phyloP scores from a whole-genome alignment of 2,888 invertebrate genomes.

The Hypomecis punctinalis region DNA sequence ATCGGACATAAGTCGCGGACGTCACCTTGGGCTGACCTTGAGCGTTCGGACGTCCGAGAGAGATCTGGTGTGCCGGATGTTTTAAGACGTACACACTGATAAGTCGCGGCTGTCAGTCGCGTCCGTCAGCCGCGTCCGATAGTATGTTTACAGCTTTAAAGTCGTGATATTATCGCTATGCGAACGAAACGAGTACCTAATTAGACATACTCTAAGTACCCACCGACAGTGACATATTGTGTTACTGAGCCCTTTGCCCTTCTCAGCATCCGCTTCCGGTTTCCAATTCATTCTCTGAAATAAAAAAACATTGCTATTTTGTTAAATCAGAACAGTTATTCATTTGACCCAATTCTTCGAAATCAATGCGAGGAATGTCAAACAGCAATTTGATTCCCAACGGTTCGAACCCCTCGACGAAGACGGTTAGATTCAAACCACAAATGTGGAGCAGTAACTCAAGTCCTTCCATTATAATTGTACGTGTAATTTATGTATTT shows the following conservation, averaged over 20 bases:
- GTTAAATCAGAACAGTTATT: constrained; percentile 15
- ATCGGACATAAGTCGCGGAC: too few species aligned
- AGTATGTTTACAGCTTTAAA: too few species aligned
- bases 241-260: constrained; percentile 19
- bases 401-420: constrained; percentile 40
- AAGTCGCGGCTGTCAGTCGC: too few species aligned
- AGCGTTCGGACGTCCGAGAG: too few species aligned
- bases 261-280: constrained; percentile 22
- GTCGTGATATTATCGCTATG: too few species aligned
- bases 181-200: neutral
- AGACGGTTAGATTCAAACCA: constrained; percentile 27
- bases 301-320: constrained; percentile 16
- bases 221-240: constrained; percentile 13
- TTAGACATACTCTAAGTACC: constrained; percentile 2
- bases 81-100: too few species aligned
- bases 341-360: constrained; percentile 31
- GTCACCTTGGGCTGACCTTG: too few species aligned
- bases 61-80: too few species aligned
- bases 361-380: constrained; percentile 22
- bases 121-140: too few species aligned
- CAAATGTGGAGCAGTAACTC: constrained; percentile 10
- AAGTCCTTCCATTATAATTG: neutral
- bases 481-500: neutral
- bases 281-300: constrained; percentile 12
- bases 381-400: constrained; percentile 47